Evolutionary conservation across 2,888 invertebrate species (phyloP).

Genomic region (Troides helena): DNA sequence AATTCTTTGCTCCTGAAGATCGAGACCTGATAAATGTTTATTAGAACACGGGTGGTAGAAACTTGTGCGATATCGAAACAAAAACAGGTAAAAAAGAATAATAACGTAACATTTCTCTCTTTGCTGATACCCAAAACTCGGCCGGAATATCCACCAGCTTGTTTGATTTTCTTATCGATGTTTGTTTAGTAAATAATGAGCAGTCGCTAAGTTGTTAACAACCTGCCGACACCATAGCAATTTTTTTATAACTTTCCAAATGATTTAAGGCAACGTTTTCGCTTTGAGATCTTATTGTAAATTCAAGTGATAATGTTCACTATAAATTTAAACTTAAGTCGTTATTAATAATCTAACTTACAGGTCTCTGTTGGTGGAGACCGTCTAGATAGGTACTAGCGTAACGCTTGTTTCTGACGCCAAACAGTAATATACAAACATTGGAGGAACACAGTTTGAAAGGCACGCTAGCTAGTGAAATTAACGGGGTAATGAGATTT

Average conservation of each 20-base stretch:
- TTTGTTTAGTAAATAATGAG: constrained; percentile 70
- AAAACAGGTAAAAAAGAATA: constrained; percentile 62
- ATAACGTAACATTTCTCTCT: constrained; percentile 49
- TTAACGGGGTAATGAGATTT: no score
- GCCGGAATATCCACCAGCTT: constrained; percentile 50
- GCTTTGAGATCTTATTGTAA: background rate
- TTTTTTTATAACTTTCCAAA: background rate
- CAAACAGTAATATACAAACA: no score
- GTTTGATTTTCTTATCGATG: constrained; percentile 60
- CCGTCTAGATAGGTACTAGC: no score
- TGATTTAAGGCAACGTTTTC: background rate
- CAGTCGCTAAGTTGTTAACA: constrained; percentile 62
- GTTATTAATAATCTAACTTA: background rate
- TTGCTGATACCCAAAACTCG: constrained; percentile 60
- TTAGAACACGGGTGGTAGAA: constrained; percentile 73
- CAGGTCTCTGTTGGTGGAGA: no score
- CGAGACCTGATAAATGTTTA: constrained; percentile 65
- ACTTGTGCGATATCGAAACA: constrained; percentile 59
- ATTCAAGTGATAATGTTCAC: background rate
- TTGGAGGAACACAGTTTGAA: no score
- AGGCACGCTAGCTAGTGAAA: no score
- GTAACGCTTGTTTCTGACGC: no score
- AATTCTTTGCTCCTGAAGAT: constrained; percentile 75
- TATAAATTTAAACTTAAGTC: no score
- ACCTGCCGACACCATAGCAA: constrained; percentile 39